Percentiles rank a stretch among this genome's conserved stretches.
Evolutionary conservation across 2,888 invertebrate species (phyloP).

Genomic region (Eupithecia insigniata): DNA sequence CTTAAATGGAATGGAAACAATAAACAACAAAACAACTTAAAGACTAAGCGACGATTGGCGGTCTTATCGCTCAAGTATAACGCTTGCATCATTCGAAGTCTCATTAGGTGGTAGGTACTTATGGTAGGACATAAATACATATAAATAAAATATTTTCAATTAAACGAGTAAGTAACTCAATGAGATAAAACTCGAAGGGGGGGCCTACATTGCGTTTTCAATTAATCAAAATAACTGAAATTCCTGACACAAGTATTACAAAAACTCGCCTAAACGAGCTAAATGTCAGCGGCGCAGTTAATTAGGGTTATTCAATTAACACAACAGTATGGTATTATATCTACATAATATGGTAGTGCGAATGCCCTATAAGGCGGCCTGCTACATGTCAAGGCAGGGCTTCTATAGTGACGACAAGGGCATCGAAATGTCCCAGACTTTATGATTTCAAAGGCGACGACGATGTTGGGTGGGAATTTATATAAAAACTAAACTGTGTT

Average conservation of each 20-base stretch:
- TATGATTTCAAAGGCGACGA: background rate
- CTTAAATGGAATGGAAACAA: too few species aligned
- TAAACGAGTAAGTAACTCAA: background rate
- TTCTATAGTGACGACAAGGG: conserved; percentile 41
- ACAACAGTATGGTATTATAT: conserved; percentile 16
- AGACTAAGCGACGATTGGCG: too few species aligned
- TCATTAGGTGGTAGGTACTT: too few species aligned
- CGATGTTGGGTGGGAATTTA: too few species aligned
- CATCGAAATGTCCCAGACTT: conserved; percentile 31
- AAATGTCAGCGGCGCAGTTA: conserved; percentile 32
- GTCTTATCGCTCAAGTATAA: background rate
- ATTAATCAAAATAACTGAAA: conserved; percentile 36
- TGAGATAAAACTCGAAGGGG: background rate
- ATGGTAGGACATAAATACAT: background rate
- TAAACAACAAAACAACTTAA: too few species aligned
- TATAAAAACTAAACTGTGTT: too few species aligned
- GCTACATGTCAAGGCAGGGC: conserved; percentile 43
- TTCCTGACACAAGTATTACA: conserved; percentile 21
- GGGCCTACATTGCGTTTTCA: conserved; percentile 20
- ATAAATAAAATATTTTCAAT: background rate
- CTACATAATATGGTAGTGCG: conserved; percentile 25
- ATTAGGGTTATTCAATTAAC: conserved; percentile 45
- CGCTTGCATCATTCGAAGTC: too few species aligned
- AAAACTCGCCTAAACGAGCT: conserved; percentile 26
- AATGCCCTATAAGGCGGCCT: conserved; percentile 41